Conservation (phyloP, 2,797 vertebrate species). For the Cuculus canorus region DNA sequence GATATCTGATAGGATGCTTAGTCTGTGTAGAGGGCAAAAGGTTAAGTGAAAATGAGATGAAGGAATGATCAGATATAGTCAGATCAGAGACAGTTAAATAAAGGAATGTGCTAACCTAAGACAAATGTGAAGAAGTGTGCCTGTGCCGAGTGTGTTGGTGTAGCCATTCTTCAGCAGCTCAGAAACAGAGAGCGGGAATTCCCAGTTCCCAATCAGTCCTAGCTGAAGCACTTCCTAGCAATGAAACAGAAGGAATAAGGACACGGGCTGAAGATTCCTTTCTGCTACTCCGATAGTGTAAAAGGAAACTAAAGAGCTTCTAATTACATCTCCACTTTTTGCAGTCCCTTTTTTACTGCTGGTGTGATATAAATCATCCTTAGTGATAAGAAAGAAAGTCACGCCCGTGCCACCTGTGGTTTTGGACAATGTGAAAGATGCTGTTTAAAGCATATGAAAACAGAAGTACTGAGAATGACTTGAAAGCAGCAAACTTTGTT, state of each 20-base stretch:
- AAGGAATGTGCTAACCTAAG: conserved; percentile 36
- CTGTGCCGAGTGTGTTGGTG: background rate
- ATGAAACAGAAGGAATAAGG: background rate
- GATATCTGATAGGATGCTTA: conserved; percentile 48
- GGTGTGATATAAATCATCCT: background rate
- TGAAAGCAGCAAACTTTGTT: background rate
- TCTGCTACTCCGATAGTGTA: background rate
- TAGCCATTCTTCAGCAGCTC: background rate
- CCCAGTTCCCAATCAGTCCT: background rate
- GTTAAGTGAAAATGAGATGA: conserved; percentile 71
- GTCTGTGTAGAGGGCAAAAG: conserved; percentile 53
- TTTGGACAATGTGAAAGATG: background rate
- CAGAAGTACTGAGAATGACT: background rate
- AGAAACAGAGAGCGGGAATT: background rate
- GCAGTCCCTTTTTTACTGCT: background rate
- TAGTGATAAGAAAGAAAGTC: background rate
- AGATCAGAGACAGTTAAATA: conserved; percentile 64
- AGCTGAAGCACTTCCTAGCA: background rate
- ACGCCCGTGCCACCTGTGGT: background rate
- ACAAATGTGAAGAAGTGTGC: background rate
- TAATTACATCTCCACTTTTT: background rate
- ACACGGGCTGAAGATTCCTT: background rate
- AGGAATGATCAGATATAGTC: conserved; percentile 62
- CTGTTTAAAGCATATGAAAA: background rate
- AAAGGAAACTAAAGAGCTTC: background rate